Base-by-base conservation (phyloP, 2,888 invertebrate species). In the Drosophila nr. medialis region DNA sequence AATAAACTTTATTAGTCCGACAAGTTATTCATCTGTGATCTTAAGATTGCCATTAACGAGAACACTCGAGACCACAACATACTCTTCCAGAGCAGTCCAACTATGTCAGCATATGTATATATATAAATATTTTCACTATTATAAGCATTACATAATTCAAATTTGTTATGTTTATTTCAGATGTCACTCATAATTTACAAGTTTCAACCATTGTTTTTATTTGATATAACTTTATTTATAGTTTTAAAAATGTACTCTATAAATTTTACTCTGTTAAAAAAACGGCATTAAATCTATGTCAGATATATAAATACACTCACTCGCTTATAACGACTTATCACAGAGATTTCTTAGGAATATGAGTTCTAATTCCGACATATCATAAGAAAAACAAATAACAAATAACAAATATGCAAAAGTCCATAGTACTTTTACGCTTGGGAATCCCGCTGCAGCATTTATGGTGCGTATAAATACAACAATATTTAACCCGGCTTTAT, bases 401-500 rank as follows among this genome's bases (percentile, higher is more conserved):
- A 51, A 4, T 8, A 34, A 53, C 24, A 53, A 53, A 34, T 54
- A 36, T 54, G 6, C 1, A 36, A 15, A 53, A 8, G 15, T 54
- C 27, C 27, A 4, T 3, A 27, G 24, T n/a, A 29, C 38, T n/a
- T 11, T 38, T 27, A 30, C 21, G 15, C 30, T 64, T 36, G 50
- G 40, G 29, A 51, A 55, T 55, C 11, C 65, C 55, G 40, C 55
- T 30, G 53, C 48, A 48, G 36, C 48, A 48, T 30, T 45, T 36
- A 24, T 24, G 5, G 13, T 29, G 64, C 18, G 34, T 27, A 10
- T 45, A 36, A 21, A 38, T 34, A 50, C 24, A 40, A 24, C 42
- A 65, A 68, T 65, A 56, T 51, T 13, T 21, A 2, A 7, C 3
- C n/a, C n/a, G 2, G 45, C 38, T 48, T 38, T 69, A 69, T 75